Base-by-base conservation (phyloP, 2,797 vertebrate genomes). In the Spondyliosoma cantharus region DNA sequence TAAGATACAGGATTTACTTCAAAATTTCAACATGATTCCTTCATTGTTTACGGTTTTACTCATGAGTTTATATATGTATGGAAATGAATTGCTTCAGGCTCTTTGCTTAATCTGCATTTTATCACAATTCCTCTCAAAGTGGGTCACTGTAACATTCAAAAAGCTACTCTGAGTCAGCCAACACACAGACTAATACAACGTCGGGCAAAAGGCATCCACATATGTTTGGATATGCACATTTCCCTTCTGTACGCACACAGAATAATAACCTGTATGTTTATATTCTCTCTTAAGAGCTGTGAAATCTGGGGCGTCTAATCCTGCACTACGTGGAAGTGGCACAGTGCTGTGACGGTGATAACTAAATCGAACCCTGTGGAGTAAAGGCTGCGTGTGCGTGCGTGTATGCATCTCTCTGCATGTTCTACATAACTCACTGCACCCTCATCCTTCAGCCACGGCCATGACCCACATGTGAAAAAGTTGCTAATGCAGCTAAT, bases 301-400 rank as follows among this genome's bases (percentile, higher is more conserved):
- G 68, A 89, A 90, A 91, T 88, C 83, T 90, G 82, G 79, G 82
- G 32, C 69, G n/a, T 6, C 37, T 78, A 81, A 89, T 88, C 85
- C 76, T 22, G 59, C 57, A 75, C 80, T 75, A 72, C 0, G 8
- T 54, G 6, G 60, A 80, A 75, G 76, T 25, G 16, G 67, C 17
- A 53, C 46, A 78, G 37, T 56, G 78, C 76, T 75, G 83, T 73
- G 78, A 76, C 22, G 8, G 57, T 52, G 80, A 86, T 76, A 86
- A 81, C 71, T 70, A 77, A 79, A 86, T 81, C 67, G 16, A 81
- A 81, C 60, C 49, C 37, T 22, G 66, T 63, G 75, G 79, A 80
- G 57, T 78, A 25, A 25, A 37, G 32, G 53, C 50, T 42, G 19
- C 46, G 32, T 60, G 54, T 62, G 49, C 43, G 61, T 54, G 27